Evolutionary conservation across 1,140 invertebrate genomes (phyloP).

Genomic region (Asbolus verrucosus): DNA sequence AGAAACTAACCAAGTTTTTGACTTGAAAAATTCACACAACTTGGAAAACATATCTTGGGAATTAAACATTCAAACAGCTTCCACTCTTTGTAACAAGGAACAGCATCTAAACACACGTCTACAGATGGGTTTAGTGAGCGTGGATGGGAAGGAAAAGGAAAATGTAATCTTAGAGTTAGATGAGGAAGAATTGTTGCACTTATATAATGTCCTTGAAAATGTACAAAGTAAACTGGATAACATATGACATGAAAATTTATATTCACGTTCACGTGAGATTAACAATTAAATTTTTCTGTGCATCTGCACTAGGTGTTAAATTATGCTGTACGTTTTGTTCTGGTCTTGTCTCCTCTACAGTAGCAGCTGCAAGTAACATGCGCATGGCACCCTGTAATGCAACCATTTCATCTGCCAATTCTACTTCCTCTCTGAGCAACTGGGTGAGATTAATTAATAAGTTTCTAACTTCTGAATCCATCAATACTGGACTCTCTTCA

Average conservation of each 20-base stretch:
- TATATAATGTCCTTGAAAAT: constrained; percentile 61
- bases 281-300: constrained; percentile 72
- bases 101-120: constrained; percentile 56
- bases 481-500: constrained; percentile 70
- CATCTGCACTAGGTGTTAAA: constrained; percentile 70
- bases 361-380: constrained; percentile 74
- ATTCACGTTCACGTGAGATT: constrained; percentile 66
- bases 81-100: constrained; percentile 50
- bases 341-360: constrained; percentile 54
- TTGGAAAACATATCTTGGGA: constrained; percentile 59
- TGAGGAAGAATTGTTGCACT: constrained; percentile 54
- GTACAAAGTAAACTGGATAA: constrained; percentile 61
- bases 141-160: constrained; percentile 49
- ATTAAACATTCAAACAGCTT: constrained; percentile 58
- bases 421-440: constrained; percentile 75
- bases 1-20: constrained; percentile 56
- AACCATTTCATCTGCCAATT: constrained; percentile 72
- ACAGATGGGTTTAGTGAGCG: constrained; percentile 52
- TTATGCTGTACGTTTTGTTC: constrained; percentile 62
- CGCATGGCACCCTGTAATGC: constrained; percentile 78
- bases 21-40: constrained; percentile 58
- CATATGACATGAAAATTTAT: constrained; percentile 47
- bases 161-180: constrained; percentile 56
- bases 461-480: constrained; percentile 70
- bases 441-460: constrained; percentile 72